Evolutionary conservation across 2,888 invertebrate genomes (phyloP).

Genomic region (Dryocosmus kuriphilus): DNA sequence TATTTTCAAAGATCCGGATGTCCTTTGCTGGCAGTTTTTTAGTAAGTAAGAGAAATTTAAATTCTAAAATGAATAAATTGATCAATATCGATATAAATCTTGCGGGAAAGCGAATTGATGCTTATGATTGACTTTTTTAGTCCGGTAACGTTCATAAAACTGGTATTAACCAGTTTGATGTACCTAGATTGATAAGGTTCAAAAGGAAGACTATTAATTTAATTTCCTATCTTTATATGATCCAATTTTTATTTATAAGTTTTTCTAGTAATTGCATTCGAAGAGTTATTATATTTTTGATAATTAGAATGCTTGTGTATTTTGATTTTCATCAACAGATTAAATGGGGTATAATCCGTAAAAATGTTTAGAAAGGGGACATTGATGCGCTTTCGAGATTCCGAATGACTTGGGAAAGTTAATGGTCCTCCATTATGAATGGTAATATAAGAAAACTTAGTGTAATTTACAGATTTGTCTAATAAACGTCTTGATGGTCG

Average conservation of each 20-base stretch:
- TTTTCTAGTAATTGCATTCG: background rate
- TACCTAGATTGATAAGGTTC: too few species aligned
- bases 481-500: background rate
- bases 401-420: background rate
- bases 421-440: background rate
- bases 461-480: background rate
- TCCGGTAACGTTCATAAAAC: background rate
- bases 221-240: too few species aligned
- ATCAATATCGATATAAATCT: background rate
- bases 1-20: background rate
- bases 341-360: background rate
- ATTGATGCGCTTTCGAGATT: conserved; percentile 2
- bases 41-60: background rate
- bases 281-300: background rate
- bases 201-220: too few species aligned
- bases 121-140: background rate
- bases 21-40: background rate
- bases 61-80: background rate
- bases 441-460: background rate
- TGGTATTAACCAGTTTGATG: too few species aligned
- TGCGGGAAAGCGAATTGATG: background rate
- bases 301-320: background rate
- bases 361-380: background rate
- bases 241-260: too few species aligned
- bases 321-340: background rate